These are phyloP conservation scores for Xyrauchen texanus DNA, from an alignment of 2,113 vertebrate species.

Conservation along the genomic window DNA sequence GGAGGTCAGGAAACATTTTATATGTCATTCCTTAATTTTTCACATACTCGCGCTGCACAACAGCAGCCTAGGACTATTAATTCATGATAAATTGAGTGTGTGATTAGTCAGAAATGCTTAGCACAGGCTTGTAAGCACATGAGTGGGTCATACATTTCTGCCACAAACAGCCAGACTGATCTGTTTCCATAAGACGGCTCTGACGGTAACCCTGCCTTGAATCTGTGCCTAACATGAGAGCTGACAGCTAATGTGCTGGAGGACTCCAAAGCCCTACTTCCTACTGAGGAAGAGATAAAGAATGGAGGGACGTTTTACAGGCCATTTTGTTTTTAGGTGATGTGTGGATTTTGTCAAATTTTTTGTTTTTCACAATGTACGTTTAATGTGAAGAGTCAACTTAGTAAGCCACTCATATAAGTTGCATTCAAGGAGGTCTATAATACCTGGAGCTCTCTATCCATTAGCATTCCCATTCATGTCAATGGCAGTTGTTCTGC, in stretches of 20 bases:
- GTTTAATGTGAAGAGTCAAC: background rate
- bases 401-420: no score
- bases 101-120: slow-evolving; percentile 70
- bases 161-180: slow-evolving; percentile 59
- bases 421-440: no score
- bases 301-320: background rate
- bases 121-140: slow-evolving; percentile 56
- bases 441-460: no score
- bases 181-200: slow-evolving; percentile 39
- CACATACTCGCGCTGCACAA: background rate
- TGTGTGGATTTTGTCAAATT: no score
- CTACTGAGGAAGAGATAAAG: no score
- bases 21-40: no score
- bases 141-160: slow-evolving; percentile 45
- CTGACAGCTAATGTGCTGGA: slow-evolving; percentile 14
- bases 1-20: no score
- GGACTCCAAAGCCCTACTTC: no score
- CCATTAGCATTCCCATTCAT: no score
- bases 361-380: background rate
- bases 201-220: slow-evolving; percentile 7
- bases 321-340: background rate
- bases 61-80: slow-evolving; percentile 66
- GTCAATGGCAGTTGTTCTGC: no score
- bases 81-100: slow-evolving; percentile 73
- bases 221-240: slow-evolving; percentile 8